A percentile compares a stretch with the other conserved stretches of the same genome.
Conservation (phyloP, 2,113 vertebrate genomes). For the Anolis sagrei region DNA sequence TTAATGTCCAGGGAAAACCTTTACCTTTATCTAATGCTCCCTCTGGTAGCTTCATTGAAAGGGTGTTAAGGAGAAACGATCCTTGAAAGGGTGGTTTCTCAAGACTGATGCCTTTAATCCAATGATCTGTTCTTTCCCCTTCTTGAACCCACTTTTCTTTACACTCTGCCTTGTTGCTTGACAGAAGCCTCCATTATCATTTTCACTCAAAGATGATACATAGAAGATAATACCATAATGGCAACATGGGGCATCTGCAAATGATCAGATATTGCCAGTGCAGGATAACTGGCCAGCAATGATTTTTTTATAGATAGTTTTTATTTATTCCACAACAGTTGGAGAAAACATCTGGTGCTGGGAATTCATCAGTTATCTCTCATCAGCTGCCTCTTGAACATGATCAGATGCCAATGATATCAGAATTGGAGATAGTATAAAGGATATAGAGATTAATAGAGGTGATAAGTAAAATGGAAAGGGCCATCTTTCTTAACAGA, state of each 20-base stretch:
- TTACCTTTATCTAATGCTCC: too few species aligned
- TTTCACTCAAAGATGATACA: not conserved
- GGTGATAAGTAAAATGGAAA: constrained; percentile 10
- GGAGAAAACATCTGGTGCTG: constrained; percentile 59
- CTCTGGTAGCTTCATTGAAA: too few species aligned
- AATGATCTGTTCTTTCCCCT: not conserved
- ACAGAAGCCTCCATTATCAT: constrained; percentile 20
- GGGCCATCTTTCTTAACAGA: not conserved
- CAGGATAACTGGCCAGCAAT: constrained; percentile 45
- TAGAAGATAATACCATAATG: constrained; percentile 32
- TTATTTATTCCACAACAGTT: constrained; percentile 48
- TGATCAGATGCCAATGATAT: constrained; percentile 37
- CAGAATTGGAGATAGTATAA: constrained; percentile 28
- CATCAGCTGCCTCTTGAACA: constrained; percentile 51
- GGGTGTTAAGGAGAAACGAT: too few species aligned
- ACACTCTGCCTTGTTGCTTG: not conserved
- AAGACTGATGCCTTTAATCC: too few species aligned
- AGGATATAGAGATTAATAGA: constrained; percentile 8
- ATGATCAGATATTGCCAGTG: constrained; percentile 45
- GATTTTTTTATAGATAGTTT: constrained; percentile 22
- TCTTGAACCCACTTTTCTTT: not conserved
- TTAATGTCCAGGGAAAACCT: too few species aligned
- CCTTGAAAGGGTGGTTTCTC: too few species aligned
- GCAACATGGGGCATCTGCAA: constrained; percentile 48
- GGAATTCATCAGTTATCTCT: constrained; percentile 59